Conservation (phyloP, 2,888 invertebrate genomes). For the Nemoura dubitans region DNA sequence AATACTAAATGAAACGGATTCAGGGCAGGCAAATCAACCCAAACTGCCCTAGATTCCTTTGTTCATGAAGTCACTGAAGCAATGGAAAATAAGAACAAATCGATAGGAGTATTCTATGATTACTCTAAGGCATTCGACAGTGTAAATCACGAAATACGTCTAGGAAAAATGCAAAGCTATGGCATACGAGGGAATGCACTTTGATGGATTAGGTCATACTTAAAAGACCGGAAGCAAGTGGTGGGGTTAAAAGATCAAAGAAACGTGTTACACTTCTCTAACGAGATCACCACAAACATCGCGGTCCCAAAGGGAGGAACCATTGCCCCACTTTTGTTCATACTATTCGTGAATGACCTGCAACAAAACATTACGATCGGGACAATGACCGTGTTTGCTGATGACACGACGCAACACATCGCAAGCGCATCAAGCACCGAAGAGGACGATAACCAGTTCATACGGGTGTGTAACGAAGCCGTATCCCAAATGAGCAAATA, state of each 20-base stretch:
- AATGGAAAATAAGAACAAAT: conserved; percentile 1
- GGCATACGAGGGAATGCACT: background rate
- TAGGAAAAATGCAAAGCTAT: background rate
- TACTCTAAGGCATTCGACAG: conserved; percentile 12
- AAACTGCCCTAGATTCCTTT: background rate
- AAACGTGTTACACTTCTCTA: too few relatives aligned
- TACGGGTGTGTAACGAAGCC: too few relatives aligned
- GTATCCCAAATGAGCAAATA: too few relatives aligned
- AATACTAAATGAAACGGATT: background rate
- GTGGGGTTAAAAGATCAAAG: conserved; percentile 35
- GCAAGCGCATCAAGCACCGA: too few relatives aligned
- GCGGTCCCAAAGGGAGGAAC: too few relatives aligned
- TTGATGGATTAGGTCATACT: background rate
- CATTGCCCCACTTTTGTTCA: too few relatives aligned
- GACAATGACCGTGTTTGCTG: too few relatives aligned
- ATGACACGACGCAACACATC: too few relatives aligned
- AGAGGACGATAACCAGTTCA: too few relatives aligned
- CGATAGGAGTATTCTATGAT: conserved; percentile 9
- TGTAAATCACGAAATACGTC: background rate
- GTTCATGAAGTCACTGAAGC: background rate
- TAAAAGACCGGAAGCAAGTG: conserved; percentile 2
- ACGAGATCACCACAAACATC: too few relatives aligned
- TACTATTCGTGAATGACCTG: too few relatives aligned
- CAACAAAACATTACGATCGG: too few relatives aligned
- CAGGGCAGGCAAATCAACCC: background rate